These are phyloP conservation scores for Piscicola geometra DNA, from an alignment of 2,888 invertebrate genomes.

Conservation along the genomic window DNA sequence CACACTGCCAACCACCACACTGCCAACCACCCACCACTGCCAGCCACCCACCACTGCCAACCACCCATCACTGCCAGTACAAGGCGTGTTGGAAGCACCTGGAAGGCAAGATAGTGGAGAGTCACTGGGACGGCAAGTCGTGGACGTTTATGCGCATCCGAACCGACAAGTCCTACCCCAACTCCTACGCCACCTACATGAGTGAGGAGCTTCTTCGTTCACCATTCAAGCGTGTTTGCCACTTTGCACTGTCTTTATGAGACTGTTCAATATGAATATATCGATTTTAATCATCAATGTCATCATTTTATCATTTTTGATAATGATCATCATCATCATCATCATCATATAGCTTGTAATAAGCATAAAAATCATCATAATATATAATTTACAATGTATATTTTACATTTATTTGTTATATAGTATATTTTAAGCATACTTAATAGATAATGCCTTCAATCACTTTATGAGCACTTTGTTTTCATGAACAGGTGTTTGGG, in stretches of 20 bases:
- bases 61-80: no score
- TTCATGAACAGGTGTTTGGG: neutral
- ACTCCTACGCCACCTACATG: constrained; percentile 76
- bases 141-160: constrained; percentile 94
- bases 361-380: no score
- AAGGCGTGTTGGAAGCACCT: constrained; percentile 57
- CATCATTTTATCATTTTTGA: neutral
- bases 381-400: no score
- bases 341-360: no score
- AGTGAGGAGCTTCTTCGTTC: constrained; percentile 61
- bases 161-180: constrained; percentile 93
- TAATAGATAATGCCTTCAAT: no score
- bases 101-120: constrained; percentile 92
- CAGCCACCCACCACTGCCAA: no score
- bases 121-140: constrained; percentile 68
- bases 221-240: neutral
- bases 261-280: neutral
- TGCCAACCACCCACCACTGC: neutral
- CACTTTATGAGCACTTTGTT: neutral
- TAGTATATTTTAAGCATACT: no score
- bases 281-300: neutral
- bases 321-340: no score
- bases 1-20: no score
- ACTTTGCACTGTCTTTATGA: neutral
- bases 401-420: no score